Base-by-base conservation (phyloP, 2,888 invertebrate genomes). In the Machimus rusticus region DNA sequence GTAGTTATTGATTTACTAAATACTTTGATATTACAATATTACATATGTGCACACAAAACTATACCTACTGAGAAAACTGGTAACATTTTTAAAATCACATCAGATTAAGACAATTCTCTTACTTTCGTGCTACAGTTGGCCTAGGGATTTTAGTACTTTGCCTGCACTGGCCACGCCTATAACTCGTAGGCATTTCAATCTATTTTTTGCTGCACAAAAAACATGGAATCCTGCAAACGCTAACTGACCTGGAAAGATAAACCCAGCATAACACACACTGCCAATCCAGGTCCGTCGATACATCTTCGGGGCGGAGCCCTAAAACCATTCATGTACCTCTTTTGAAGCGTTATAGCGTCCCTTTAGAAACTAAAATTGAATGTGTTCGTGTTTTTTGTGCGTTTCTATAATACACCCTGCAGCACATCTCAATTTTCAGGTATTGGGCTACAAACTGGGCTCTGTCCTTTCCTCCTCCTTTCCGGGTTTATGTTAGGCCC, bases 381-480 rank as follows among this genome's bases (percentile, higher is more conserved):
- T 81, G 81, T 81, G 31, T 81, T 46, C 34, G 81, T 81, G 81
- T 28, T 55, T 81, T 51, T 81, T 81, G 81, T 81, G 81, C 55
- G 81, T 81, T 81, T 81, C 34, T 51, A 51, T 81, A 81, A 81
- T 81, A 43, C 51, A 81, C 81, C 55, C 81, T 19, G 34, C 23
- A 46, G 28, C 46, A 81, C 55, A 46, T 81, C 51, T 81, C 81
- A 51, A 81, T 81, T 28, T 43, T 23, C 81, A 81, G 81, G 81
- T 81, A 81, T 46, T 55, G 55, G 46, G 4, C 31, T 43, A 55
- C 55, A 81, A 16, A 19, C 81, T 81, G 81, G 51, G 81, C 51
- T 31, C 46, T 78, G 39, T 78, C 39, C 39, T 34, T 12, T 16
- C 39, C 78, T 51, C 23, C 34, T 19, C 55, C 81, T 51, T 81